Evolutionary conservation across 2,888 invertebrate genomes (phyloP).

Genomic region (Epicampocera succincta): DNA sequence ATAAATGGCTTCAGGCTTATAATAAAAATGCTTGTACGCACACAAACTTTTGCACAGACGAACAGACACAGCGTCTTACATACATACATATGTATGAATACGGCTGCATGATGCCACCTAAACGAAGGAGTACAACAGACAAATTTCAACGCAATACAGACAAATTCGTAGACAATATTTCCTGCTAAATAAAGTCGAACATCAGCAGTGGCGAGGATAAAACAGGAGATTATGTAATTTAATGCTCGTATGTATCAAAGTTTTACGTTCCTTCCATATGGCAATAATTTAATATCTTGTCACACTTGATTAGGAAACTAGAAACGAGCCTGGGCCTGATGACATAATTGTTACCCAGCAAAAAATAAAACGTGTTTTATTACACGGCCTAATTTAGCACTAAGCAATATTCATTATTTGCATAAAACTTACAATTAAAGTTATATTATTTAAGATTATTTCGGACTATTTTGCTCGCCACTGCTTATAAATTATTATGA

Average conservation of each 20-base stretch:
- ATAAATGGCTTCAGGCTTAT: constrained; percentile 58
- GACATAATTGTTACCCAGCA: too few relatives aligned
- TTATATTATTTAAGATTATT: too few relatives aligned
- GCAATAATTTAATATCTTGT: too few relatives aligned
- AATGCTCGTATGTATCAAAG: too few relatives aligned
- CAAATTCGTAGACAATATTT: constrained; percentile 49
- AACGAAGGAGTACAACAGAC: constrained; percentile 7
- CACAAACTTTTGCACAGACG: background rate
- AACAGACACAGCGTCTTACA: background rate
- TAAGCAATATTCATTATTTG: too few relatives aligned
- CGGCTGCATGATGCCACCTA: constrained; percentile 24
- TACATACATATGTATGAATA: too few relatives aligned
- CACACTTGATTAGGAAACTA: too few relatives aligned
- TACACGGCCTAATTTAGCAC: too few relatives aligned
- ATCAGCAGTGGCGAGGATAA: constrained; percentile 31
- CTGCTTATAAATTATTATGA: constrained; percentile 25
- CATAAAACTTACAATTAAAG: too few relatives aligned
- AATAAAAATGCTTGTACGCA: constrained; percentile 11
- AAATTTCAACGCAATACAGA: constrained; percentile 22
- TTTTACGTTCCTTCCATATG: background rate
- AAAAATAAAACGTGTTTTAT: too few relatives aligned
- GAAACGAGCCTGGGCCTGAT: too few relatives aligned
- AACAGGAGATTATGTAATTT: background rate
- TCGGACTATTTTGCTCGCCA: constrained; percentile 8
- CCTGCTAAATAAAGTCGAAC: background rate